Percentiles rank a stretch among this genome's conserved stretches.
Conservation (phyloP, 2,113 vertebrate genomes). For the Poeciliopsis occidentalis region DNA sequence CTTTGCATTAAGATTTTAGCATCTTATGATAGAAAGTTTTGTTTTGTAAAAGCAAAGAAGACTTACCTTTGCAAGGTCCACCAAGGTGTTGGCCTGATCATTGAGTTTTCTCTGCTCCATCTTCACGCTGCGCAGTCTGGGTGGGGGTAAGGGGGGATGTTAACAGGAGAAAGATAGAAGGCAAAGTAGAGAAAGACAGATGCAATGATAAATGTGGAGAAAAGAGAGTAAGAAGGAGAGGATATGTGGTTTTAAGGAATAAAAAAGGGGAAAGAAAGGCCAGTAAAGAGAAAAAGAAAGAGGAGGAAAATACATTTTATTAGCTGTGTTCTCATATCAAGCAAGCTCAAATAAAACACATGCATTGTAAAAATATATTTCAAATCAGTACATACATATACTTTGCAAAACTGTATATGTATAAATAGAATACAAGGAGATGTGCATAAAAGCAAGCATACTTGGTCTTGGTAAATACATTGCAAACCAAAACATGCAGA, state of each 20-base stretch:
- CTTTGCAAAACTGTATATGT: conserved; percentile 34
- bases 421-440: conserved; percentile 30
- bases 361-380: conserved; percentile 61
- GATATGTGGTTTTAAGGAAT: conserved; percentile 36
- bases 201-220: background rate
- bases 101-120: conserved; percentile 93
- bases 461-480: conserved; percentile 70
- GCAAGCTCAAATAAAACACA: conserved; percentile 56
- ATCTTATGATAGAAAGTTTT: background rate
- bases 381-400: conserved; percentile 56
- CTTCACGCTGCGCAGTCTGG: conserved; percentile 91
- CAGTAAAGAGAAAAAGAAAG: conserved; percentile 28
- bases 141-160: conserved; percentile 57
- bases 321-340: conserved; percentile 40
- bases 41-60: background rate
- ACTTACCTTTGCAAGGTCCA: conserved; percentile 89
- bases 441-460: conserved; percentile 63
- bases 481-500: conserved; percentile 79
- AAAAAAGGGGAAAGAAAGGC: conserved; percentile 40
- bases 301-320: conserved; percentile 53
- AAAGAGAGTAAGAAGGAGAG: background rate
- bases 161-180: background rate
- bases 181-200: conserved; percentile 1
- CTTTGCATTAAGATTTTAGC: background rate
- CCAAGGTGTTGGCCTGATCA: conserved; percentile 89